A percentile compares a stretch with the other conserved stretches of the same genome.
These are phyloP conservation scores for Malacoctenus gilli DNA, from an alignment of 2,797 vertebrate species.

Conservation along the genomic window DNA sequence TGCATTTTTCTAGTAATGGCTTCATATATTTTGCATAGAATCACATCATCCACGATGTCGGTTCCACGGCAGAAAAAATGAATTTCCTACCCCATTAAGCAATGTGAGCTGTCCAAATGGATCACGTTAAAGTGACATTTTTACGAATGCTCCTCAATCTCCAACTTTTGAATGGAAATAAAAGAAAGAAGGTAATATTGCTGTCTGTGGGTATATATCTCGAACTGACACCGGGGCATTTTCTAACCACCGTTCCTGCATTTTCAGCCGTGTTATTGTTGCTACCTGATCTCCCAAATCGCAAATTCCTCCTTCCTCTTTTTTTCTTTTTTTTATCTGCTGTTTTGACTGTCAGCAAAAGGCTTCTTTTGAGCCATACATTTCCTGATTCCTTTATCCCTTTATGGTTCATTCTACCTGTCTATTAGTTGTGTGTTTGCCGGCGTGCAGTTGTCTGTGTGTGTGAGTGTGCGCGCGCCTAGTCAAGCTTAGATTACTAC, in stretches of 20 bases:
- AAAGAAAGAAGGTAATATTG: slow-evolving; percentile 45
- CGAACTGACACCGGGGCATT: slow-evolving; percentile 5
- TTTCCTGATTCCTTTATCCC: slow-evolving; percentile 74
- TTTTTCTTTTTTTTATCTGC: slow-evolving; percentile 30
- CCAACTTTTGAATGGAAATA: slow-evolving; percentile 54
- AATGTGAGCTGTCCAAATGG: slow-evolving; percentile 75
- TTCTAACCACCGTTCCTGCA: slow-evolving; percentile 8
- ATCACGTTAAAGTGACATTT: slow-evolving; percentile 70
- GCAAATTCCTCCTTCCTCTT: slow-evolving; percentile 41
- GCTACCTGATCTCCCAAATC: slow-evolving; percentile 44
- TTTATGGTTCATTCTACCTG: slow-evolving; percentile 77
- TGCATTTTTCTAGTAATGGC: slow-evolving; percentile 76
- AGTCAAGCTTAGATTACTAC: slow-evolving; percentile 83
- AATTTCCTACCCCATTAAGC: slow-evolving; percentile 81
- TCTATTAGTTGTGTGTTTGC: slow-evolving; percentile 58
- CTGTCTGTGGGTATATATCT: slow-evolving; percentile 10
- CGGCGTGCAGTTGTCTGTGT: slow-evolving; percentile 47
- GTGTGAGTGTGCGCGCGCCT: slow-evolving; percentile 55
- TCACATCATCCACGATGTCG: slow-evolving; percentile 74
- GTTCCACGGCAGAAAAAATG: slow-evolving; percentile 71
- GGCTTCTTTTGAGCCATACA: slow-evolving; percentile 60
- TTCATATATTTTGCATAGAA: slow-evolving; percentile 82
- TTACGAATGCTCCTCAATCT: slow-evolving; percentile 72
- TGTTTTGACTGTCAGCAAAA: slow-evolving; percentile 54
- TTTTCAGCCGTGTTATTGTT: slow-evolving; percentile 37